Evolutionary conservation across 2,797 vertebrate species (phyloP).

Genomic region (Myotis pilosus): DNA sequence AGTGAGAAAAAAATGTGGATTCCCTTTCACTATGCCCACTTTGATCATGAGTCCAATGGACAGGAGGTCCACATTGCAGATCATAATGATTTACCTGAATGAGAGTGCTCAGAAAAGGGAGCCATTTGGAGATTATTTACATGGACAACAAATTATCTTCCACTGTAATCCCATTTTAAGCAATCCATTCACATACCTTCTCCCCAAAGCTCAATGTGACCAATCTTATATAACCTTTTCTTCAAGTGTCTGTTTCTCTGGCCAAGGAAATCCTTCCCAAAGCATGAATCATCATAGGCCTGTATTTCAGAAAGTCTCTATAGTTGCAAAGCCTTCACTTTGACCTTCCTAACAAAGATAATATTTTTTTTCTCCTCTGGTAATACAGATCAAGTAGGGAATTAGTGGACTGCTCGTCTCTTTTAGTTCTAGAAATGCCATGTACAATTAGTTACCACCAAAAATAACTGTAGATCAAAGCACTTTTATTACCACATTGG

Average conservation of each 20-base stretch:
- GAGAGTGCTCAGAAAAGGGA: neutral
- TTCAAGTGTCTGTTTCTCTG: neutral
- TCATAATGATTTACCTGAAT: neutral
- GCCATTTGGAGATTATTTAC: neutral
- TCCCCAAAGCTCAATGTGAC: neutral
- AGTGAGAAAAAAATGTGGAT: neutral
- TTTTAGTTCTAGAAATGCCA: constrained; percentile 38
- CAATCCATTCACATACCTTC: neutral
- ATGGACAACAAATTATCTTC: neutral
- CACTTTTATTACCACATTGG: neutral
- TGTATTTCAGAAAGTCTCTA: neutral
- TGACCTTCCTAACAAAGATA: neutral
- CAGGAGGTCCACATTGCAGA: neutral
- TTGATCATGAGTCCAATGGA: neutral
- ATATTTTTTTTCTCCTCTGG: neutral
- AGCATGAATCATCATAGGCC: neutral
- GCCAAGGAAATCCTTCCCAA: neutral
- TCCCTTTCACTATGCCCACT: neutral
- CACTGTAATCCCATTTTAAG: neutral
- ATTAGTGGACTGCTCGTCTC: neutral
- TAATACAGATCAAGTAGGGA: neutral
- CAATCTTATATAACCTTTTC: neutral
- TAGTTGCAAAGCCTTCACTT: neutral
- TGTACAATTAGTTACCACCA: constrained; percentile 44
- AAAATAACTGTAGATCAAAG: constrained; percentile 55